These are phyloP conservation scores for Himalopsyche tibetana DNA, from an alignment of 2,888 invertebrate species.

Conservation along the genomic window DNA sequence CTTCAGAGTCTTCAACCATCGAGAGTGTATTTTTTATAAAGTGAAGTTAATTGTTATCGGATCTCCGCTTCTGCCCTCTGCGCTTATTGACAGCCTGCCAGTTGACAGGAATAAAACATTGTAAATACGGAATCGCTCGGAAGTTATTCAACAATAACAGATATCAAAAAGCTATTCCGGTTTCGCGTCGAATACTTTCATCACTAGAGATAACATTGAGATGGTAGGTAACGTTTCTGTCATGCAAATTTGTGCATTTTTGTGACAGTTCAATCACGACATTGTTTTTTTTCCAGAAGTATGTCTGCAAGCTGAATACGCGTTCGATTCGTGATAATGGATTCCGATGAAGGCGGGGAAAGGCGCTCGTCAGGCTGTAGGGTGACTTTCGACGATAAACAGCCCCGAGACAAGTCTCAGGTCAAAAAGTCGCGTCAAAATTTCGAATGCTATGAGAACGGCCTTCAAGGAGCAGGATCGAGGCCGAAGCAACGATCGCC, in stretches of 20 bases:
- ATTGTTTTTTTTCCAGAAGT: slow-evolving; percentile 37
- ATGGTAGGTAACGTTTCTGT: slow-evolving; percentile 27
- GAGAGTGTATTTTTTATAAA: background rate
- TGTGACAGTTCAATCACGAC: background rate
- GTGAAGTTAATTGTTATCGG: slow-evolving; percentile 29
- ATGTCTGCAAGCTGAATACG: background rate
- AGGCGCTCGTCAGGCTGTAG: slow-evolving; percentile 46
- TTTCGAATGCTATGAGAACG: slow-evolving; percentile 39
- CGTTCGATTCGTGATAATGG: slow-evolving; percentile 48
- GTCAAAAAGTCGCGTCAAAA: slow-evolving; percentile 58
- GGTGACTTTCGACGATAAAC: slow-evolving; percentile 50
- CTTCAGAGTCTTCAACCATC: slow-evolving; percentile 46
- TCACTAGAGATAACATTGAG: background rate
- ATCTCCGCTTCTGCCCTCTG: background rate
- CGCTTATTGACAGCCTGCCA: slow-evolving; percentile 4
- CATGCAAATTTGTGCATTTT: slow-evolving; percentile 1
- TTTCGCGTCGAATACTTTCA: background rate
- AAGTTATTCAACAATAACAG: background rate
- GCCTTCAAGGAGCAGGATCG: slow-evolving; percentile 44
- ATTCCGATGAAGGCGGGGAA: slow-evolving; percentile 54
- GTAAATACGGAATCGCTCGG: slow-evolving; percentile 1
- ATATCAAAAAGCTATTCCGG: background rate
- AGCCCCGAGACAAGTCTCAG: slow-evolving; percentile 49
- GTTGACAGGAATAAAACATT: slow-evolving; percentile 14
- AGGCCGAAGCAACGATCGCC: slow-evolving; percentile 53